Base-by-base conservation (phyloP, 2,888 invertebrate species). In the Diarsia brunnea region DNA sequence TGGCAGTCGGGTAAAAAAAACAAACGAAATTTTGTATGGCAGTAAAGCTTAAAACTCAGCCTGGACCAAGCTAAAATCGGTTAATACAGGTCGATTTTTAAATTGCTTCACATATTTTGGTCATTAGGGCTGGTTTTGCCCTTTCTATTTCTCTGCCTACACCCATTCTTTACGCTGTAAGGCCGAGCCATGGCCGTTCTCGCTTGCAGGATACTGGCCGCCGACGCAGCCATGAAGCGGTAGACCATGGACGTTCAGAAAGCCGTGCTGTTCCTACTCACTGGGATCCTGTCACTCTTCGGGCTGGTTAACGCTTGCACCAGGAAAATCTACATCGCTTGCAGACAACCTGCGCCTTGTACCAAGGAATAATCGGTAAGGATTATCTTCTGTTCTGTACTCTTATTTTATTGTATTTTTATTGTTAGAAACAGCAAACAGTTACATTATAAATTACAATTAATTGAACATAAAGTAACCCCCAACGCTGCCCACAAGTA, bases 321-420 rank as follows among this genome's bases (percentile, higher is more conserved):
- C 4, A 94, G 82, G 81, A 95, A 95, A 78, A 92, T 94, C 12
- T 95, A 95, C 81, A 93, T 95, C 45, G 93, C 94, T 78, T 95
- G 95, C 90, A 91, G 94, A 79, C 76, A 91, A 19, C 95, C 95
- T 0, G 93, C 93, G 4, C 94, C 95, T 81, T 95, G 95, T 81
- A 91, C 86, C 79, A 94, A 95, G 89, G 93, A 84, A 91, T 45
- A 53, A 78, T 43, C 78, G 75, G 73, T 76, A 67, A 81, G 80
- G 5, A 63, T 5, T 21, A 19, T 45, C 11, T 24, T n/a, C 12
- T 24, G 0, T 14, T 51, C 49, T 24, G 1, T 49, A 49, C 5
- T 38, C 21, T 51, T 68, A 10, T 11, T n/a, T n/a, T n/a, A n/a
- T n/a, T n/a, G n/a, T n/a, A n/a, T n/a, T n/a, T n/a, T n/a, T n/a